These are phyloP conservation scores for Premnoplex brunnescens DNA, from an alignment of 2,797 vertebrate species.

Conservation along the genomic window DNA sequence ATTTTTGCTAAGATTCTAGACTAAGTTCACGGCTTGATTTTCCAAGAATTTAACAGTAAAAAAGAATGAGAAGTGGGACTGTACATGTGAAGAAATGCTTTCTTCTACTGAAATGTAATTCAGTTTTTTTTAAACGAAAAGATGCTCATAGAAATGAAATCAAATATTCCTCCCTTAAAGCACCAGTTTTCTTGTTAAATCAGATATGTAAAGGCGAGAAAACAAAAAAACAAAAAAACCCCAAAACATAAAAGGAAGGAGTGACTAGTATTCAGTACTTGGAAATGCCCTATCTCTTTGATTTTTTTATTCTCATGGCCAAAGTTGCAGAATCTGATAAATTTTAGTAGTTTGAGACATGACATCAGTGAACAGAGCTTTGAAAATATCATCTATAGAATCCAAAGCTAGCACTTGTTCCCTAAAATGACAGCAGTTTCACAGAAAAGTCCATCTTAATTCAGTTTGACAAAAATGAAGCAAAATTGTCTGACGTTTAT, in stretches of 20 bases:
- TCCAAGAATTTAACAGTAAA: not conserved
- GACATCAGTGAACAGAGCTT: not conserved
- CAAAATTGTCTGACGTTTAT: not conserved
- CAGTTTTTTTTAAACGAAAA: not conserved
- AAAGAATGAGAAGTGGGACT: not conserved
- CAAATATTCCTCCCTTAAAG: not conserved
- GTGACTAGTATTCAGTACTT: not conserved
- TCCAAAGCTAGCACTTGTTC: not conserved
- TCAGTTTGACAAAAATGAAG: not conserved
- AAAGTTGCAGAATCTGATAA: not conserved
- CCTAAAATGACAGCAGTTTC: not conserved
- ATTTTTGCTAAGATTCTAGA: not conserved
- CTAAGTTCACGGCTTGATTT: not conserved
- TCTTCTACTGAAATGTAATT: not conserved
- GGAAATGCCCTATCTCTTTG: not conserved
- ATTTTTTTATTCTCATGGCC: not conserved
- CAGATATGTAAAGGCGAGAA: not conserved
- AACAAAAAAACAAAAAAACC: too few species aligned
- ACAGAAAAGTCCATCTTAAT: not conserved
- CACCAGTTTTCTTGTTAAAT: not conserved
- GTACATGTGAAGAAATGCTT: not conserved
- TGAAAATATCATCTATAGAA: not conserved
- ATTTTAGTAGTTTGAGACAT: not conserved
- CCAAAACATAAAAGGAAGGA: not conserved
- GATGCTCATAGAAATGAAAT: not conserved